phyloP scores from a whole-genome alignment of 2,113 vertebrate genomes.

The Pterocles gutturalis region DNA sequence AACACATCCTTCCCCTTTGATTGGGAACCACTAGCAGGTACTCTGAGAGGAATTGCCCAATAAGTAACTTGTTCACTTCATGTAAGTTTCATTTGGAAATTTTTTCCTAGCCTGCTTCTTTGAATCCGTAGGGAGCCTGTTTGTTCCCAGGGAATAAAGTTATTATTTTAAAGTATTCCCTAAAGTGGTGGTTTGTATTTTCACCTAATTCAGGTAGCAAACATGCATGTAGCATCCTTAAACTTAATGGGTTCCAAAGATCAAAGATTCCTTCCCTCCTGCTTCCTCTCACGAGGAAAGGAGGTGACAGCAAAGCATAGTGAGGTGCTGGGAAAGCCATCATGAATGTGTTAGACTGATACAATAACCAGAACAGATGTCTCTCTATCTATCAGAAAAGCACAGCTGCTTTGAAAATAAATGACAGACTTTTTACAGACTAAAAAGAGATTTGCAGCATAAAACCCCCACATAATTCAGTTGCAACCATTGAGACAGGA shows the following conservation, averaged over 20 bases:
- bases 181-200: background rate
- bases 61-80: background rate
- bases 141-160: background rate
- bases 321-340: background rate
- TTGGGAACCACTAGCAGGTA: background rate
- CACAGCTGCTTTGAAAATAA: conserved; percentile 56
- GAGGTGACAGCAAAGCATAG: background rate
- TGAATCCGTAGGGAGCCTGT: background rate
- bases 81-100: background rate
- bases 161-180: background rate
- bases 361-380: conserved; percentile 24
- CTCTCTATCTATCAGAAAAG: conserved; percentile 2
- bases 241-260: background rate
- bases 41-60: background rate
- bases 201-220: background rate
- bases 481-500: conserved; percentile 36
- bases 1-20: background rate
- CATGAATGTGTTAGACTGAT: background rate
- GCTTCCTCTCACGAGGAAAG: background rate
- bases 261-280: background rate
- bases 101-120: background rate
- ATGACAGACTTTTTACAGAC: conserved; percentile 25
- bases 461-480: background rate
- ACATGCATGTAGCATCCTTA: background rate
- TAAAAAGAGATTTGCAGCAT: conserved; percentile 26